Base-by-base conservation (phyloP, 2,797 vertebrate species). In the Ptychadena robeensis region DNA sequence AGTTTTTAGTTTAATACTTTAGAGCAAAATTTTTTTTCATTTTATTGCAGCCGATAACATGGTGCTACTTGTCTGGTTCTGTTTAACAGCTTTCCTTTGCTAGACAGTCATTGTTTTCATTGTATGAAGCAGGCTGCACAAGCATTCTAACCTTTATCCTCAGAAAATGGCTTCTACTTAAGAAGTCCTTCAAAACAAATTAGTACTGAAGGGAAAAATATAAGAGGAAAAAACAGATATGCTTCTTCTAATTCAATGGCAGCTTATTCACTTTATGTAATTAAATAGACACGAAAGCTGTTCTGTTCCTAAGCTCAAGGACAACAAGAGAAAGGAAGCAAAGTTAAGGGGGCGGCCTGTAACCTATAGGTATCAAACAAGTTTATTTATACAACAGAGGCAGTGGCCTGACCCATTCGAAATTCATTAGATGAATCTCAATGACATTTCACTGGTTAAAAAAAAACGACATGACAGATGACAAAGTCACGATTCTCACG, bases 401-500 rank as follows among this genome's bases (percentile, higher is more conserved):
- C 27, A 6, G 53, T 30, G 48, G n/a, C 44, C 37, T 22, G 35
- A 57, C 63, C 63, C 66, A 35, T 34, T 53, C 71, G 38, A 77
- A 40, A n/a, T 11, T 44, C 37, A 76, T 70, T 76, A 76, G 28
- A 77, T 77, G 28, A 34, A 68, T 71, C 18, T 63, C 53, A 71
- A 82, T 77, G 53, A 64, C 66, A 70, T 82, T 77, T 70, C 28
- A 76, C 63, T 70, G 22, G 53, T 35, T n/a, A n/a, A n/a, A 27
- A 61, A 22, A 35, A 57, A 53, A 3, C 75, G 34, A 8, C 44
- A 77, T 48, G 34, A 77, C 73, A 70, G 11, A 63, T 34, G 37
- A 31, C 34, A 68, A 64, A 76, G 48, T n/a, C 72, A 69, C 40
- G 40, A 44, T 44, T 44, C 40, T 44, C 40, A 44, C n/a, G 61